Conservation (phyloP, 1,140 invertebrate genomes). For the Trichonephila clavata region DNA sequence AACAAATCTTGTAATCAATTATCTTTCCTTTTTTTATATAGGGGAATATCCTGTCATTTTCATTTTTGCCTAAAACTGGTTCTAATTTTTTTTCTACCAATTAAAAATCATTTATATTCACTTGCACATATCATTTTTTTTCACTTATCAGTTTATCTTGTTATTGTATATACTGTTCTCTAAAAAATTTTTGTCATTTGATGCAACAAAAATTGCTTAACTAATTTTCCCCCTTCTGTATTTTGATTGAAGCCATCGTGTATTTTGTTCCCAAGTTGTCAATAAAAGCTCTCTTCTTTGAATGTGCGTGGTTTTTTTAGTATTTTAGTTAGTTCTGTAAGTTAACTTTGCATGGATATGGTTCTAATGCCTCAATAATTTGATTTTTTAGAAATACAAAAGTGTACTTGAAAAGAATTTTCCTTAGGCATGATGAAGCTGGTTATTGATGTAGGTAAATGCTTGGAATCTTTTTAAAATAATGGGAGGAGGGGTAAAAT, state of each 20-base stretch:
- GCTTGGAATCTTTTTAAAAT: too few relatives aligned
- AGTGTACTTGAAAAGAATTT: too few relatives aligned
- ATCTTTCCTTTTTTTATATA: background rate
- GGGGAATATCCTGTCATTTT: background rate
- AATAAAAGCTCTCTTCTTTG: conserved; percentile 72
- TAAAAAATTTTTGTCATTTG: conserved; percentile 44
- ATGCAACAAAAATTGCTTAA: conserved; percentile 22
- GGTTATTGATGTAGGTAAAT: too few relatives aligned
- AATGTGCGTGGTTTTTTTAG: background rate
- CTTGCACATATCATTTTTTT: conserved; percentile 76
- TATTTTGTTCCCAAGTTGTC: conserved; percentile 74
- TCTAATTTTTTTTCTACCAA: conserved; percentile 2
- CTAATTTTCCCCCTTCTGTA: conserved; percentile 51
- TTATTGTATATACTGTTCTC: conserved; percentile 73
- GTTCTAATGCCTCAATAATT: too few relatives aligned
- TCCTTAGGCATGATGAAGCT: too few relatives aligned
- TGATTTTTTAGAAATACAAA: too few relatives aligned
- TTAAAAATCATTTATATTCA: conserved; percentile 46
- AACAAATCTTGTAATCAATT: background rate
- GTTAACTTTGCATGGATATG: too few relatives aligned
- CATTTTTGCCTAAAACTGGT: background rate
- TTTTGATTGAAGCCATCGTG: conserved; percentile 64
- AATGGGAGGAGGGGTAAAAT: too few relatives aligned
- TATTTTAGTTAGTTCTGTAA: too few relatives aligned
- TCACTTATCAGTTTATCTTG: conserved; percentile 68